Conservation (phyloP, 2,797 vertebrate species). For the Lepus oiostolus region DNA sequence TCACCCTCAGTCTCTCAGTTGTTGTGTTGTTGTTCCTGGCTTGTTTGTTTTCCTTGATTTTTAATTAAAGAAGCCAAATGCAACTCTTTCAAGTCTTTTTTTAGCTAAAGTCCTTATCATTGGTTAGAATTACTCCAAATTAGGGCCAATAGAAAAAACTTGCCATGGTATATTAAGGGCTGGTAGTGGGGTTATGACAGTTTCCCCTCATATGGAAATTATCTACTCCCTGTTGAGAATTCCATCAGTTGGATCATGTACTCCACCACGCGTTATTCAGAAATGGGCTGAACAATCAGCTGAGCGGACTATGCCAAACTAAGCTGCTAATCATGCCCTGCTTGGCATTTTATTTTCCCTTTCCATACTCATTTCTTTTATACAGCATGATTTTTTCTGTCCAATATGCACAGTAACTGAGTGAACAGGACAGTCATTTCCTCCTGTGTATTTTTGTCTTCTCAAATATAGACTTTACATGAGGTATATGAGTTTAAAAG, state of each 20-base stretch:
- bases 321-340: neutral
- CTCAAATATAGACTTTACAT: neutral
- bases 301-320: neutral
- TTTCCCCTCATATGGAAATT: neutral
- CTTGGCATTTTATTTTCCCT: neutral
- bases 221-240: neutral
- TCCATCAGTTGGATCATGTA: neutral
- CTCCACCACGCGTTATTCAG: no score
- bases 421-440: neutral
- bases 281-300: neutral
- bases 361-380: no score
- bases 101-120: neutral
- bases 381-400: neutral
- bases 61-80: neutral
- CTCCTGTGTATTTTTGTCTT: neutral
- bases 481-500: neutral
- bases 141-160: neutral
- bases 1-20: neutral
- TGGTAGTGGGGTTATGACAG: fast-evolving
- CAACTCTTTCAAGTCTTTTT: neutral
- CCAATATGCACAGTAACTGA: neutral
- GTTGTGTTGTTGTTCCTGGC: neutral
- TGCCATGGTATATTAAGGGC: neutral
- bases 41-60: neutral
- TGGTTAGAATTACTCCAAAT: neutral